A percentile compares a stretch with the other conserved stretches of the same genome.
Evolutionary conservation across 2,797 vertebrate genomes (phyloP).

Genomic region (Sebastes nivosus): DNA sequence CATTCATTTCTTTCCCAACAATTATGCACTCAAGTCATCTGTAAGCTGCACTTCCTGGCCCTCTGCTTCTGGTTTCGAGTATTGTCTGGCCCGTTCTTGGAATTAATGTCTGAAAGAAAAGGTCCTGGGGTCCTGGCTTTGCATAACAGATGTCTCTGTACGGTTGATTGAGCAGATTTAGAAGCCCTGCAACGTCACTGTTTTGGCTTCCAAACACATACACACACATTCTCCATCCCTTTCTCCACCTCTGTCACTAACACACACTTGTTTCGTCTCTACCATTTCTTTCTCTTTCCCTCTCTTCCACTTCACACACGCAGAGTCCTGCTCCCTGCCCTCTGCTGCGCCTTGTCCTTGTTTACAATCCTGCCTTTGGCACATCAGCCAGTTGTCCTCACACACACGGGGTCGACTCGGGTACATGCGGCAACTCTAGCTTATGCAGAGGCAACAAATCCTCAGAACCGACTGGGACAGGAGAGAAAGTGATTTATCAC

Average conservation of each 20-base stretch:
- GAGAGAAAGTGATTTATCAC: background rate
- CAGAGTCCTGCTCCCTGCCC: background rate
- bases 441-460: conserved; percentile 2
- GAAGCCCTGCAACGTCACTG: background rate
- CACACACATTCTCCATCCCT: background rate
- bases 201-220: background rate
- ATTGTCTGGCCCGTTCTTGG: background rate
- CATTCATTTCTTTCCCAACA: background rate
- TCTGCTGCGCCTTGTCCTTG: conserved; percentile 35
- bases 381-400: conserved; percentile 28
- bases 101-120: conserved; percentile 12
- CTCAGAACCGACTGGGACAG: background rate
- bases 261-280: background rate
- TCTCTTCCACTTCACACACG: background rate
- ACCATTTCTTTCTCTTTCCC: background rate
- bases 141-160: background rate
- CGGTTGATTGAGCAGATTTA: conserved; percentile 5
- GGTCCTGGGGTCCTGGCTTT: background rate
- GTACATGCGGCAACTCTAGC: background rate
- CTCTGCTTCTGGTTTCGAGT: background rate
- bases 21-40: background rate
- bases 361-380: conserved; percentile 43
- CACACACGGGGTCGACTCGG: conserved; percentile 22
- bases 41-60: background rate
- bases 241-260: background rate